Evolutionary conservation across 2,888 invertebrate genomes (phyloP).

Genomic region (Choristoneura rosaceana): DNA sequence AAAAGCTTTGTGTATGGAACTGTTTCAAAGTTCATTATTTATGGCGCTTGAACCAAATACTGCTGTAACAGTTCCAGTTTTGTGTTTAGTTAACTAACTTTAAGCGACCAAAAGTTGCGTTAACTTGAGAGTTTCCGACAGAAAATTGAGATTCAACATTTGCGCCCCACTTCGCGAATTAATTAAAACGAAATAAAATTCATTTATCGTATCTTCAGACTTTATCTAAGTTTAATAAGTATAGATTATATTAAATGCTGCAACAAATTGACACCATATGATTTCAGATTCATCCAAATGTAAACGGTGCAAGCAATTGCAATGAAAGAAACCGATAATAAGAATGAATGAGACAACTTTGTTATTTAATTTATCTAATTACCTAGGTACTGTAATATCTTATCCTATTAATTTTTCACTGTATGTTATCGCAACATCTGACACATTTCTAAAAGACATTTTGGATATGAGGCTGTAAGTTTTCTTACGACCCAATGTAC

Average conservation of each 20-base stretch:
- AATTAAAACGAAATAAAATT: constrained; percentile 14
- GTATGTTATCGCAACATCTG: too few species aligned
- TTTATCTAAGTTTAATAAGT: background rate
- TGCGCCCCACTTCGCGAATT: constrained; percentile 4
- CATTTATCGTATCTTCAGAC: background rate
- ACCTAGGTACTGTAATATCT: too few species aligned
- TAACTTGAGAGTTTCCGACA: constrained; percentile 16
- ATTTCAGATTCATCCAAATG: background rate
- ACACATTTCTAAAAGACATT: too few species aligned
- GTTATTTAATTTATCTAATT: too few species aligned
- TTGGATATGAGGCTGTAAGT: background rate
- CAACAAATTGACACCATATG: too few species aligned
- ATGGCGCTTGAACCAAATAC: constrained; percentile 16
- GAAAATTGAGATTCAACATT: constrained; percentile 16
- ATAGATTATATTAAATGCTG: too few species aligned
- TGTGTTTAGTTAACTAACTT: constrained; percentile 21
- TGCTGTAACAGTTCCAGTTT: constrained; percentile 20
- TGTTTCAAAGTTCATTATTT: constrained; percentile 19
- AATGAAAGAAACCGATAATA: too few species aligned
- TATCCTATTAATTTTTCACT: too few species aligned
- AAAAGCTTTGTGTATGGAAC: constrained; percentile 8
- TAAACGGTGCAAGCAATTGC: too few species aligned
- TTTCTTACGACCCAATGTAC: background rate
- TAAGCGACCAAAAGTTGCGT: constrained; percentile 14
- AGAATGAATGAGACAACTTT: too few species aligned